Conservation (phyloP, 53 echinoderm and acorn worm species). For the Zoroaster sp. region DNA sequence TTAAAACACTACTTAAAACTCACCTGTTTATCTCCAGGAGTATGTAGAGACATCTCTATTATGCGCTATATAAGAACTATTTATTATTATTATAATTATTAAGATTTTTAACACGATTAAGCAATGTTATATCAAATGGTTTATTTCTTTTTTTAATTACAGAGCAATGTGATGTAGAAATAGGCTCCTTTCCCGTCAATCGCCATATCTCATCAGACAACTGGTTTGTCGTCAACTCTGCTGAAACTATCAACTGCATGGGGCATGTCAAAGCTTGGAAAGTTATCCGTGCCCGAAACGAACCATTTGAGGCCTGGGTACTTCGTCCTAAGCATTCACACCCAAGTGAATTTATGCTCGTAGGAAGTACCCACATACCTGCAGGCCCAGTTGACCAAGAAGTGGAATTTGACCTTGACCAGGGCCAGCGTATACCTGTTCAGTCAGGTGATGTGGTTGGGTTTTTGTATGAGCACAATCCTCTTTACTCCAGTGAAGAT, state of each 20-base stretch:
- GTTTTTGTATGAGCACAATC: constrained; percentile 32
- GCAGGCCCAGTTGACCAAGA: constrained; percentile 2
- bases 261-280: constrained; percentile 26
- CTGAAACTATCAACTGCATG: constrained; percentile 24
- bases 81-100: too few relatives aligned
- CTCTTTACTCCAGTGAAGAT: constrained; percentile 45
- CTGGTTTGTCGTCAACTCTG: constrained; percentile 44
- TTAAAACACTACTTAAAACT: too few relatives aligned
- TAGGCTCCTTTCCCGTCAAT: constrained; percentile 3
- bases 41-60: too few relatives aligned
- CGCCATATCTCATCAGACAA: constrained; percentile 41
- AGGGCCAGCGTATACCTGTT: constrained; percentile 24
- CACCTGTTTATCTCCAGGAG: too few relatives aligned
- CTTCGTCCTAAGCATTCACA: neutral
- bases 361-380: constrained; percentile 32
- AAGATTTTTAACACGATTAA: too few relatives aligned
- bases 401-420: neutral
- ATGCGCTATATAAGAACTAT: too few relatives aligned
- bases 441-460: constrained; percentile 15
- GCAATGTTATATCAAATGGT: too few relatives aligned
- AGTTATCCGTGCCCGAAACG: constrained; percentile 13
- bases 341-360: neutral
- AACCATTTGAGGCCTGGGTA: constrained; percentile 40
- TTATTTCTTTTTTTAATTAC: neutral
- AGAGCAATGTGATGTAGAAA: constrained; percentile 31